phyloP scores from a whole-genome alignment of 2,888 invertebrate genomes.

The Gasteruption jaculator region DNA sequence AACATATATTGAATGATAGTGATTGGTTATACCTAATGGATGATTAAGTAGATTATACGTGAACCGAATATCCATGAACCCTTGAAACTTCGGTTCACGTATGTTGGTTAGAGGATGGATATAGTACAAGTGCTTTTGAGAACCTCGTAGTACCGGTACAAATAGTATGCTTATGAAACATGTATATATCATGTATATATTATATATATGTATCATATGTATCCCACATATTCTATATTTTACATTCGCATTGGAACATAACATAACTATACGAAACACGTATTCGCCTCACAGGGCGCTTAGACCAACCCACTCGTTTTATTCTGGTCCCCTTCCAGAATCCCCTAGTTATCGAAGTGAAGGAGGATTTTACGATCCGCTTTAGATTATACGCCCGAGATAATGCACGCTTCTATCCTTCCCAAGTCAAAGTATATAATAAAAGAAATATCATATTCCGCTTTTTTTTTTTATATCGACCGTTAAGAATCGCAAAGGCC shows the following conservation, averaged over 20 bases:
- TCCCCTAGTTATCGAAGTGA: slow-evolving; percentile 1
- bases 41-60: slow-evolving; percentile 47
- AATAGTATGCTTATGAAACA: no score
- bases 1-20: no score
- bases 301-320: slow-evolving; percentile 17
- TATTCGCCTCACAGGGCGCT: slow-evolving; percentile 29
- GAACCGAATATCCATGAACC: slow-evolving; percentile 33
- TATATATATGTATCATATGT: no score
- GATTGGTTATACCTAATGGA: slow-evolving; percentile 43
- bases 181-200: no score
- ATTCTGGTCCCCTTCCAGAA: slow-evolving; percentile 2
- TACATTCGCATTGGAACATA: no score
- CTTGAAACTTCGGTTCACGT: slow-evolving; percentile 8
- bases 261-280: slow-evolving; percentile 36
- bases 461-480: no score
- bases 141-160: no score
- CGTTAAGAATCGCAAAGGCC: no score
- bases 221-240: slow-evolving; percentile 31
- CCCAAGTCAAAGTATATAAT: no score
- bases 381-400: slow-evolving; percentile 45
- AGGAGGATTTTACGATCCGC: slow-evolving; percentile 39
- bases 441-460: no score
- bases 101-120: background rate
- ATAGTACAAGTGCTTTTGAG: slow-evolving; percentile 8
- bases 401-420: slow-evolving; percentile 39